Evolutionary conservation across 2,113 vertebrate genomes (phyloP).

Genomic region (Aleadryas rufinucha): DNA sequence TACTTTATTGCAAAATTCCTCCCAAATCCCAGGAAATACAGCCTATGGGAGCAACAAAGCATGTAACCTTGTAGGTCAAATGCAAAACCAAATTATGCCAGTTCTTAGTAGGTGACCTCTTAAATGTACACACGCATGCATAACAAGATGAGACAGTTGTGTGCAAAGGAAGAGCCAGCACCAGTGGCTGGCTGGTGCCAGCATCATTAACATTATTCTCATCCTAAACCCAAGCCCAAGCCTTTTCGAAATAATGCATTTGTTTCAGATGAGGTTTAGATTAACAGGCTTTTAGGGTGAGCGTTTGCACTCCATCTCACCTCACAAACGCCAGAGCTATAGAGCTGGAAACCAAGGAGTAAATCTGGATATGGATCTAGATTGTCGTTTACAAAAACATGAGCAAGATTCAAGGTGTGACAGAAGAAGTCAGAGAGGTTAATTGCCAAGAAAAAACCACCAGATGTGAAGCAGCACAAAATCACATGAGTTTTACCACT

Average conservation of each 20-base stretch:
- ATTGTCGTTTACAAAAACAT: neutral
- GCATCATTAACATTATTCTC: no score
- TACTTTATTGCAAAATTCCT: neutral
- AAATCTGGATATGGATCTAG: neutral
- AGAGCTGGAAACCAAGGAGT: neutral
- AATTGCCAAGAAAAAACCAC: neutral
- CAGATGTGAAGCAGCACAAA: neutral
- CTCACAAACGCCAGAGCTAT: neutral
- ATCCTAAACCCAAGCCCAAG: no score
- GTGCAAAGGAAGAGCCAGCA: conserved; percentile 1
- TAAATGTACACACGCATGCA: fast-evolving
- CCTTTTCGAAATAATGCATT: neutral
- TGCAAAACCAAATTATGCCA: neutral
- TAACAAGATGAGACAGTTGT: conserved; percentile 45
- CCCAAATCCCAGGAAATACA: neutral
- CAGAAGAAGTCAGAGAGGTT: neutral
- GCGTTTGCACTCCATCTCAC: neutral
- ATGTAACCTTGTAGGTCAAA: neutral
- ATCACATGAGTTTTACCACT: neutral
- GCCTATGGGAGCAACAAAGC: neutral
- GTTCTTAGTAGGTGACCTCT: conserved; percentile 2
- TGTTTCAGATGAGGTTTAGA: conserved; percentile 5
- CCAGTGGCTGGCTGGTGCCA: no score
- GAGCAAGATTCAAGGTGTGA: neutral
- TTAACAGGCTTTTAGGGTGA: neutral